Evolutionary conservation across 2,797 vertebrate species (phyloP).

Genomic region (Tapirus indicus): DNA sequence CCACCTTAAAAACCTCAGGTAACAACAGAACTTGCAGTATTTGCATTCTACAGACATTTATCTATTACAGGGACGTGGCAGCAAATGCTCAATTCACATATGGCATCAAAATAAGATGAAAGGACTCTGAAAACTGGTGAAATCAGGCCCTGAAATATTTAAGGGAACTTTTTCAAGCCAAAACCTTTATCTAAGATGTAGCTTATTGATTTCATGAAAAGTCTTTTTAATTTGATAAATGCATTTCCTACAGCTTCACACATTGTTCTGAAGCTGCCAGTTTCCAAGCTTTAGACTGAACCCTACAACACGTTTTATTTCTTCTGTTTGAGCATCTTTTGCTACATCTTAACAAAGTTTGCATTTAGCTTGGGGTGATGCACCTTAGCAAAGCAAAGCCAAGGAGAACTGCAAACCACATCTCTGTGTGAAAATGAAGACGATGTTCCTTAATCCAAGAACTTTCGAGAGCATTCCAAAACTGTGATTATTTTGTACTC

Average conservation of each 20-base stretch:
- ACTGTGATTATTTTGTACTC: conserved; percentile 1
- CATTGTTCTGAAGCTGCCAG: not conserved
- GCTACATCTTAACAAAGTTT: conserved; percentile 71
- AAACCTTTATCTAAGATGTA: conserved; percentile 41
- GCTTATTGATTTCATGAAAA: conserved; percentile 47
- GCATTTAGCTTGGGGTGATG: not conserved
- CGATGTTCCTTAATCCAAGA: not conserved
- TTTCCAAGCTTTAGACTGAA: not conserved
- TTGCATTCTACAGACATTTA: conserved; percentile 66
- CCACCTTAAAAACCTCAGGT: conserved; percentile 45
- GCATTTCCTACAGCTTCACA: not conserved
- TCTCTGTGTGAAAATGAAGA: conserved; percentile 38
- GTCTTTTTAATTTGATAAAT: conserved; percentile 56
- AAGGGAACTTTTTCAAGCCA: not conserved
- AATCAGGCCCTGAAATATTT: not conserved
- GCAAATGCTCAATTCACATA: not conserved
- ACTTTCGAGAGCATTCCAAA: conserved; percentile 67
- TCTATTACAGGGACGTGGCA: conserved; percentile 64
- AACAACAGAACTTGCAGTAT: conserved; percentile 9
- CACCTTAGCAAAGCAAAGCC: conserved; percentile 46
- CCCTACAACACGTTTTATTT: not conserved
- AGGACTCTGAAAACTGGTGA: not conserved
- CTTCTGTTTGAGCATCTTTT: not conserved
- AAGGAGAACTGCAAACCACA: conserved; percentile 48
- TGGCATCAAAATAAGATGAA: conserved; percentile 40